phyloP scores from a whole-genome alignment of 2,113 vertebrate genomes.

The Entelurus aequoreus region DNA sequence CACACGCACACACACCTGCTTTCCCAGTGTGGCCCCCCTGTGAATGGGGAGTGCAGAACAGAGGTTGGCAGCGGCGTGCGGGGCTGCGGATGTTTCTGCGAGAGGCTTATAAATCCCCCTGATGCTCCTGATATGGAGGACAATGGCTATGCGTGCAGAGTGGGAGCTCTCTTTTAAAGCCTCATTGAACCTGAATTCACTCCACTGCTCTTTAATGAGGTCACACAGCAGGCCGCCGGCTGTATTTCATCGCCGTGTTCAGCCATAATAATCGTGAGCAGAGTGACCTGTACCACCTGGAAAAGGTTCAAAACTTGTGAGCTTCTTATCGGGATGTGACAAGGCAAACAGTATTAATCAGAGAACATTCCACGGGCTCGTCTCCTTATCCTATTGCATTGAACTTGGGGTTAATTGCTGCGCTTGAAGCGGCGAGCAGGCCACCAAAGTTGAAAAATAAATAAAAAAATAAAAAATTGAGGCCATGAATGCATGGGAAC shows the following conservation, averaged over 20 bases:
- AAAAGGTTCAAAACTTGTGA: constrained; percentile 19
- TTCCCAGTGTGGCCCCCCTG: constrained; percentile 42
- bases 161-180: constrained; percentile 55
- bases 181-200: constrained; percentile 59
- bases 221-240: constrained; percentile 41
- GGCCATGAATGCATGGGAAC: too few species aligned
- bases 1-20: constrained; percentile 33
- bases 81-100: constrained; percentile 62
- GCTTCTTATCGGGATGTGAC: constrained; percentile 12
- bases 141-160: constrained; percentile 68
- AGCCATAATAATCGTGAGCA: constrained; percentile 48
- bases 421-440: constrained; percentile 44
- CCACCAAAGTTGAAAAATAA: constrained; percentile 29
- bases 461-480: constrained; percentile 15
- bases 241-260: constrained; percentile 49
- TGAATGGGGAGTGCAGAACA: constrained; percentile 58
- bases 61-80: constrained; percentile 63
- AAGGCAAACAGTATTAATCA: constrained; percentile 9
- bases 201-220: constrained; percentile 54
- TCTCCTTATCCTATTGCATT: constrained; percentile 25
- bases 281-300: constrained; percentile 29
- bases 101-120: constrained; percentile 59
- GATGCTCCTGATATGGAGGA: constrained; percentile 68
- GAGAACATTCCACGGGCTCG: constrained; percentile 16
- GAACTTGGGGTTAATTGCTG: constrained; percentile 50